Conservation (phyloP, 2,888 invertebrate species). For the Troides aeacus region DNA sequence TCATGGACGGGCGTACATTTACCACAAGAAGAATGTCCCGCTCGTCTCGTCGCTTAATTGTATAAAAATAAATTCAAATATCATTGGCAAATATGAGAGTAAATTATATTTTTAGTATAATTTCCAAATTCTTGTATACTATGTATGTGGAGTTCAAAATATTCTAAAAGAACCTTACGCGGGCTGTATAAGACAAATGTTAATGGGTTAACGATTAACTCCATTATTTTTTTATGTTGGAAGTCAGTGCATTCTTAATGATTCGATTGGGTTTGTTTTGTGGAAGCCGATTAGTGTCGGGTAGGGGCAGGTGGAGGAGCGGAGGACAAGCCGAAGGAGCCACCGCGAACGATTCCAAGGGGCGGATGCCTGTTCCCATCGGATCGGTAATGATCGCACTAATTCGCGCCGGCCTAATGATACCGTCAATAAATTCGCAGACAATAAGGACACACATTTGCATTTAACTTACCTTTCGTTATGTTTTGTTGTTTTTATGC, state of each 20-base stretch:
- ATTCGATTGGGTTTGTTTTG: conserved; percentile 47
- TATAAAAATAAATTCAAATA: too few species aligned
- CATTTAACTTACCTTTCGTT: conserved; percentile 9
- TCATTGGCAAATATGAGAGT: too few species aligned
- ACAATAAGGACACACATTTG: conserved; percentile 29
- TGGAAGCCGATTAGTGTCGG: conserved; percentile 54
- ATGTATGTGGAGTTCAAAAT: neutral
- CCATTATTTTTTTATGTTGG: conserved; percentile 8
- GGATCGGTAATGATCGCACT: conserved; percentile 46
- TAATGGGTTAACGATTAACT: neutral
- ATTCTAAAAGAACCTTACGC: neutral
- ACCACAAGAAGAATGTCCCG: too few species aligned
- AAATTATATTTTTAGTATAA: too few species aligned
- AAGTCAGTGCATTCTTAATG: conserved; percentile 36
- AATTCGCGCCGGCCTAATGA: conserved; percentile 30
- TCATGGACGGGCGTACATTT: too few species aligned
- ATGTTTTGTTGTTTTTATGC: neutral
- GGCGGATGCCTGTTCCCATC: conserved; percentile 48
- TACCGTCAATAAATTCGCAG: conserved; percentile 36
- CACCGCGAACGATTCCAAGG: conserved; percentile 70
- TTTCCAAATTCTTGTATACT: neutral
- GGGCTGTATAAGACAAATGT: neutral
- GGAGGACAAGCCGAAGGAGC: conserved; percentile 45
- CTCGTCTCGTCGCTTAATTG: too few species aligned
- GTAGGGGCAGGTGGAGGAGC: conserved; percentile 48